phyloP scores from a whole-genome alignment of 2,797 vertebrate species.

The Bovichtus variegatus region DNA sequence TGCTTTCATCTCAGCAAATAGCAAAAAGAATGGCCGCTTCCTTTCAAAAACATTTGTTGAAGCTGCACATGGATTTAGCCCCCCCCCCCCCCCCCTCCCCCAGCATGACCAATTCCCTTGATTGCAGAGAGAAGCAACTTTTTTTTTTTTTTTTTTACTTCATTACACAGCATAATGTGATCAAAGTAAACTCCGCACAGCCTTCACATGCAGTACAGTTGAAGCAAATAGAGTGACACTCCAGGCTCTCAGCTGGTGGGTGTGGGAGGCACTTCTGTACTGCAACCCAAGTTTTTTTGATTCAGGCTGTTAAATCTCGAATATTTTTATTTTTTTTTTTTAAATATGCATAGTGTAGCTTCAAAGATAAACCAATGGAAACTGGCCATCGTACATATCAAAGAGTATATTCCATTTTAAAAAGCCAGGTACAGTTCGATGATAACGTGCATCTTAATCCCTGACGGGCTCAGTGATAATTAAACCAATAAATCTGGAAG shows the following conservation, averaged over 20 bases:
- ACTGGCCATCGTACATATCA: background rate
- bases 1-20: slow-evolving; percentile 47
- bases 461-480: slow-evolving; percentile 38
- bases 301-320: slow-evolving; percentile 24
- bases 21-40: background rate
- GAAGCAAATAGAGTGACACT: slow-evolving; percentile 15
- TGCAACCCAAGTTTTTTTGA: slow-evolving; percentile 8
- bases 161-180: slow-evolving; percentile 15
- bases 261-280: slow-evolving; percentile 6
- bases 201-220: slow-evolving; percentile 22
- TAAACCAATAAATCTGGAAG: slow-evolving; percentile 57
- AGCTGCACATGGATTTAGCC: background rate
- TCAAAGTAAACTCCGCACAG: slow-evolving; percentile 11
- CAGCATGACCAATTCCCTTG: background rate
- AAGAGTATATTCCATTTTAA: slow-evolving; percentile 15
- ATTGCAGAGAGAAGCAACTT: slow-evolving; percentile 8
- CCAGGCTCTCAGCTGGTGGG: slow-evolving; percentile 26
- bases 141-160: slow-evolving; percentile 1
- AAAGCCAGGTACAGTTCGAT: slow-evolving; percentile 14
- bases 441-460: slow-evolving; percentile 34
- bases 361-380: slow-evolving; percentile 8
- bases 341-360: background rate
- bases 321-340: slow-evolving; percentile 10
- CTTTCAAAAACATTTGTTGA: slow-evolving; percentile 5
- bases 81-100: too few species aligned